phyloP scores from a whole-genome alignment of 2,797 vertebrate species.

The Amazona ochrocephala region DNA sequence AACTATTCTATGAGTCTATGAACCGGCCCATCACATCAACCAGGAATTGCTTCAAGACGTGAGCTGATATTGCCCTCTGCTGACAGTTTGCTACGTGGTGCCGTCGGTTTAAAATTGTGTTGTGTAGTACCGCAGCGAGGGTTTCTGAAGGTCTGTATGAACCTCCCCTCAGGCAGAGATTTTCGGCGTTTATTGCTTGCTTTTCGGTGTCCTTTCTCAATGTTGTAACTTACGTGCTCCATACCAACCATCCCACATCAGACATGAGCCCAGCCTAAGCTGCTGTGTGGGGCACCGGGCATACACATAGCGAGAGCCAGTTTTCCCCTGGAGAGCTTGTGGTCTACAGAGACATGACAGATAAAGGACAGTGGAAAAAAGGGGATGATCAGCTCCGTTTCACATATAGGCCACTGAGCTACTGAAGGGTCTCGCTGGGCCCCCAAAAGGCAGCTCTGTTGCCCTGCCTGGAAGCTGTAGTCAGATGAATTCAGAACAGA shows the following conservation, averaged over 20 bases:
- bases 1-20: too few species aligned
- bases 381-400: background rate
- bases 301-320: accelerated
- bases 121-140: accelerated
- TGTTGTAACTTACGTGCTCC: background rate
- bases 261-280: background rate
- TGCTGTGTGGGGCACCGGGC: background rate
- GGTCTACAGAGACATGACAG: background rate
- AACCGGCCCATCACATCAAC: too few species aligned
- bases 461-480: background rate
- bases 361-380: background rate
- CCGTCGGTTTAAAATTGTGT: accelerated
- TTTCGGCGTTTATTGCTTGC: background rate
- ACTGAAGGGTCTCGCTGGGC: background rate
- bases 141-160: background rate
- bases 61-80: conserved; percentile 63
- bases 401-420: accelerated
- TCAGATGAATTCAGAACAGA: background rate
- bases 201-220: background rate
- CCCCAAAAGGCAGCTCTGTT: background rate
- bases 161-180: background rate
- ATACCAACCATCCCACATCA: background rate
- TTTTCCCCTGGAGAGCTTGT: background rate
- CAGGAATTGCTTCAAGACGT: background rate
- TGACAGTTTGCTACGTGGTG: background rate